Evolutionary conservation across 23 tunicate species (phyloP).

Genomic region (Halocynthia roretzi): DNA sequence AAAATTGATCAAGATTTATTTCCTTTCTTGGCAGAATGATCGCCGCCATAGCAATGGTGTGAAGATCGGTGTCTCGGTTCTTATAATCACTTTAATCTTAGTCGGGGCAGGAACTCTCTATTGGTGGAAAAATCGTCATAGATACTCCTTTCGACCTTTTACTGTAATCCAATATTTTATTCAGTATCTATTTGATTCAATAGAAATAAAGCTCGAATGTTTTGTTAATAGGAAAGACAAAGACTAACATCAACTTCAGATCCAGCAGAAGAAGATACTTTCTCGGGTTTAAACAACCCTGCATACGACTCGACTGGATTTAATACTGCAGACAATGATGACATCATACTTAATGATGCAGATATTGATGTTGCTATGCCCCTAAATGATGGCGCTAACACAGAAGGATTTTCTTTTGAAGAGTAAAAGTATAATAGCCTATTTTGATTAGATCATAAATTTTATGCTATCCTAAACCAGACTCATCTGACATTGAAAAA

Average conservation of each 20-base stretch:
- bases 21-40: neutral
- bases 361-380: slow-evolving; percentile 1
- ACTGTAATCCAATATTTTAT: slow-evolving; percentile 8
- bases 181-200: neutral
- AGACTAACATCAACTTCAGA: slow-evolving; percentile 1
- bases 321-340: slow-evolving; percentile 10
- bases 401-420: neutral
- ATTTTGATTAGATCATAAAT: too few relatives aligned
- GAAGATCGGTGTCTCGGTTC: slow-evolving; percentile 17
- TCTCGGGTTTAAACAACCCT: slow-evolving; percentile 46
- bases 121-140: slow-evolving; percentile 56
- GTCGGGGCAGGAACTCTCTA: slow-evolving; percentile 34
- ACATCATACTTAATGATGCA: neutral
- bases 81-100: slow-evolving; percentile 30
- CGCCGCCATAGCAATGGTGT: neutral
- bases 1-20: too few relatives aligned
- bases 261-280: slow-evolving; percentile 12
- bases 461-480: too few relatives aligned
- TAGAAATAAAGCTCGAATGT: neutral
- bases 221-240: slow-evolving; percentile 6
- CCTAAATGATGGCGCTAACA: slow-evolving; percentile 7
- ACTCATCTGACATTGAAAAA: too few relatives aligned
- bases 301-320: slow-evolving; percentile 82
- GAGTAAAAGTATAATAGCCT: too few relatives aligned
- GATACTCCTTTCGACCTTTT: slow-evolving; percentile 49